These are phyloP conservation scores for Hyppa rectilinea DNA, from an alignment of 2,888 invertebrate species.

Conservation along the genomic window DNA sequence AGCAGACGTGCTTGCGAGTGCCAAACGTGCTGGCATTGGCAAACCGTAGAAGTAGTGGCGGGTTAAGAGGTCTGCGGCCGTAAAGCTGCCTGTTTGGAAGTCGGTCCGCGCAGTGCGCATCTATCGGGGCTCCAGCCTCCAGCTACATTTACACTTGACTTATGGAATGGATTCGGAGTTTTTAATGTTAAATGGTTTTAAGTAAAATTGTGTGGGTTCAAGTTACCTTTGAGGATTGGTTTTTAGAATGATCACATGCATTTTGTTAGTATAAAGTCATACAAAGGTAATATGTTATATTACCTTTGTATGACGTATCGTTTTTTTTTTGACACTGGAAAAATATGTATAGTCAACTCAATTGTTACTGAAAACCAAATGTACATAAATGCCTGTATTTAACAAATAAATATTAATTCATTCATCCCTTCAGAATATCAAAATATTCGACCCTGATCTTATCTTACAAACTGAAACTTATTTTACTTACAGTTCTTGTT, in stretches of 20 bases:
- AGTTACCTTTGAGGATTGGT: slow-evolving; percentile 14
- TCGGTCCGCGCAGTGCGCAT: slow-evolving; percentile 75
- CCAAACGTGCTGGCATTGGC: slow-evolving; percentile 79
- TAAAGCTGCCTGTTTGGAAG: slow-evolving; percentile 85
- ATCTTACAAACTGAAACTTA: no score
- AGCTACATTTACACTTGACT: slow-evolving; percentile 56
- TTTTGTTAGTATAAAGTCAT: neutral
- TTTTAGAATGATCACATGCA: neutral
- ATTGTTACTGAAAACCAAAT: no score
- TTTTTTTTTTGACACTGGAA: no score
- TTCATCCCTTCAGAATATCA: no score
- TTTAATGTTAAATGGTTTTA: slow-evolving; percentile 64
- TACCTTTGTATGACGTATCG: no score
- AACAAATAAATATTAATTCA: no score
- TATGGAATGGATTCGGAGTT: slow-evolving; percentile 52
- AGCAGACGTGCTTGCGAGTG: slow-evolving; percentile 77
- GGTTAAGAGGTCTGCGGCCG: slow-evolving; percentile 82
- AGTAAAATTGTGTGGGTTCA: slow-evolving; percentile 41
- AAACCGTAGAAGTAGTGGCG: slow-evolving; percentile 85
- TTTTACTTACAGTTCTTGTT: neutral
- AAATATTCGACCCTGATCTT: neutral
- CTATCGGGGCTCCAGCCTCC: slow-evolving; percentile 46
- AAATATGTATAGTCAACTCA: no score
- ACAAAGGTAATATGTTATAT: no score
- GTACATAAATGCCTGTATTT: no score